Base-by-base conservation (phyloP, 2,797 vertebrate genomes). In the Mus caroli region DNA sequence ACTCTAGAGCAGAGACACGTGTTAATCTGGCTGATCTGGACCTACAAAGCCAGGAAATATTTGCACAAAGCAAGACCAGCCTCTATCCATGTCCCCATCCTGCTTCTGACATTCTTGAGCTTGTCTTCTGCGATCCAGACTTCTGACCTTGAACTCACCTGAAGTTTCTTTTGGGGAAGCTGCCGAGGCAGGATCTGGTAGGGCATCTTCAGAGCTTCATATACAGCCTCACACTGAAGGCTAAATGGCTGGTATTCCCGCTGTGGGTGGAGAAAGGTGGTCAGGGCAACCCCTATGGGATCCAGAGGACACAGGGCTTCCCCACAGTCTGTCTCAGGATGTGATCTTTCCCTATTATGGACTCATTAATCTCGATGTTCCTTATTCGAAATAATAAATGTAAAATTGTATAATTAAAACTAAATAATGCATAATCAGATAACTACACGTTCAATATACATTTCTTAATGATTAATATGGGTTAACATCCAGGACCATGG, bases 201-300 rank as follows among this genome's bases (percentile, higher is more conserved):
- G 0, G 99, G 99, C 99, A 99, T 99, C 97, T 98, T 98, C 94
- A 98, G 95, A 77, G 99, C 99, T 7, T 97, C 98, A 97, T 99
- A 99, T 69, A 96, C 97, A 10, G 99, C 99, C 88, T 99, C 97
- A 71, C 99, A 99, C 96, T 99, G 99, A 88, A 99, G 98, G 88
- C 98, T 98, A 40, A 99, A 99, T 1, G 98, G 98, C 93, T 99
- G 99, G 92, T 99, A 99, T 9, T 98, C 79, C 73, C 97, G 98
- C 99, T 99, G 98, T 43, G 95, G 76, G 50, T 37, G 3, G 82
- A 52, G 67, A 37, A 56, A 40, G 82, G 75, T 12, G 22, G 50
- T 97, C 56, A 96, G 91, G 46, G 14, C 10, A 19, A 40, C 14
- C n/a, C 14, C 28, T 7, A 26, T 76, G 69, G 80, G 26, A 76